These are phyloP conservation scores for Aspidoscelis tigris DNA, from an alignment of 2,113 vertebrate species.

Conservation along the genomic window DNA sequence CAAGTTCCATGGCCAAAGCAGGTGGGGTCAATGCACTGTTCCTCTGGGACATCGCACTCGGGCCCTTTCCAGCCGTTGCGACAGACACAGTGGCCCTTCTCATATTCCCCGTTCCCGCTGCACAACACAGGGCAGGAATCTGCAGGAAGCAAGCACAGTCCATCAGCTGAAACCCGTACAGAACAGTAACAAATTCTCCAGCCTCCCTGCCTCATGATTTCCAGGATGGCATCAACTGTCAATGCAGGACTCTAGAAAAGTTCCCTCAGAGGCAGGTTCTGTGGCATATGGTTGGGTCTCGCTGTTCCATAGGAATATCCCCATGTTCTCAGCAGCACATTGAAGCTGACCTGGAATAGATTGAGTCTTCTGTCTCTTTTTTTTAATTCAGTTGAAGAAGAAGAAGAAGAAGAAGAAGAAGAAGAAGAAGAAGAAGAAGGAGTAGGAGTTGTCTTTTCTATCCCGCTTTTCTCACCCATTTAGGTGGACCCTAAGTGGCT, in stretches of 20 bases:
- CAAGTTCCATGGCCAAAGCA: slow-evolving; percentile 95
- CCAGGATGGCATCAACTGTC: neutral
- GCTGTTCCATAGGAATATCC: neutral
- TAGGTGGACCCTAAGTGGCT: too few relatives aligned
- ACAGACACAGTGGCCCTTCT: slow-evolving; percentile 93
- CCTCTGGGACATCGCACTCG: slow-evolving; percentile 93
- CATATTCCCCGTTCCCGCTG: slow-evolving; percentile 94
- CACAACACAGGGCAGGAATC: slow-evolving; percentile 96
- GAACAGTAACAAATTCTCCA: slow-evolving; percentile 13
- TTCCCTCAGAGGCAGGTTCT: neutral
- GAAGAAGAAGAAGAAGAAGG: too few relatives aligned
- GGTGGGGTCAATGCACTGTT: slow-evolving; percentile 95
- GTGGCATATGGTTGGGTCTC: neutral
- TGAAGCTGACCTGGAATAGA: neutral
- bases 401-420: too few relatives aligned
- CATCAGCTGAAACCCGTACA: slow-evolving; percentile 35
- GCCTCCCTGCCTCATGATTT: neutral
- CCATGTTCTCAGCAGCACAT: neutral
- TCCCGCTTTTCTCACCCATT: too few relatives aligned
- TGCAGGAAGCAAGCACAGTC: slow-evolving; percentile 65
- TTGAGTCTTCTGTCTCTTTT: neutral
- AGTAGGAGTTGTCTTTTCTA: too few relatives aligned
- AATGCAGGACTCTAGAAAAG: neutral
- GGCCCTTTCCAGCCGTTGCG: slow-evolving; percentile 93
- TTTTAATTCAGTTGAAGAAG: neutral